phyloP scores from a whole-genome alignment of 1,140 invertebrate genomes.

The Leptinotarsa undecemlineata region DNA sequence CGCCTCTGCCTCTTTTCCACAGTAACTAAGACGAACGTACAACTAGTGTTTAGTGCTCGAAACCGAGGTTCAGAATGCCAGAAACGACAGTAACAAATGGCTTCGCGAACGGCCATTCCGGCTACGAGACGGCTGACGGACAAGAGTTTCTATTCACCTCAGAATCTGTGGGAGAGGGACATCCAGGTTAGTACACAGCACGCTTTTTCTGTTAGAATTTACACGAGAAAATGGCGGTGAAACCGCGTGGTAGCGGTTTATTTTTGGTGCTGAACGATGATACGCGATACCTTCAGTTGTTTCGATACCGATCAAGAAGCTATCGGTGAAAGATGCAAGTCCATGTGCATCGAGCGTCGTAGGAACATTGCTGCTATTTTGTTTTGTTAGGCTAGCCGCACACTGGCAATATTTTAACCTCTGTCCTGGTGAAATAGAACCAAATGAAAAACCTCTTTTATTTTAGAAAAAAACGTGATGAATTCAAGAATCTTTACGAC shows the following conservation, averaged over 20 bases:
- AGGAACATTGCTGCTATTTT: no score
- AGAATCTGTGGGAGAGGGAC: conserved; percentile 98
- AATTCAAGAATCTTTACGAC: no score
- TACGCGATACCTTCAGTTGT: no score
- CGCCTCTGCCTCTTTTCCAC: conserved; percentile 38
- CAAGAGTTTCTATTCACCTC: conserved; percentile 96
- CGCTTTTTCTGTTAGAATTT: conserved; percentile 30
- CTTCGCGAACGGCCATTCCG: conserved; percentile 73
- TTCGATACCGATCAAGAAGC: no score
- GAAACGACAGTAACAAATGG: conserved; percentile 76
- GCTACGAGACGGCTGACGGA: conserved; percentile 77
- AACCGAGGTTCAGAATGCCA: conserved; percentile 61
- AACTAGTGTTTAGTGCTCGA: conserved; percentile 18
- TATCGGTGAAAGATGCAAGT: no score
- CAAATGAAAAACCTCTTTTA: no score
- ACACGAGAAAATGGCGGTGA: conserved; percentile 30
- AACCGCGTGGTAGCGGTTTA: conserved; percentile 13
- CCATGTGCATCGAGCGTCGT: no score
- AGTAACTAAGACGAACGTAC: conserved; percentile 29
- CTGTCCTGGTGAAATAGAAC: no score
- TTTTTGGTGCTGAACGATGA: neutral
- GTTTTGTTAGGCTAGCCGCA: no score
- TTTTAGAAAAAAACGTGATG: no score
- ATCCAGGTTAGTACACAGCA: conserved; percentile 77
- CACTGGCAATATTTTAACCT: no score